phyloP scores from a whole-genome alignment of 2,888 invertebrate species.

The Drosophila sordidula region DNA sequence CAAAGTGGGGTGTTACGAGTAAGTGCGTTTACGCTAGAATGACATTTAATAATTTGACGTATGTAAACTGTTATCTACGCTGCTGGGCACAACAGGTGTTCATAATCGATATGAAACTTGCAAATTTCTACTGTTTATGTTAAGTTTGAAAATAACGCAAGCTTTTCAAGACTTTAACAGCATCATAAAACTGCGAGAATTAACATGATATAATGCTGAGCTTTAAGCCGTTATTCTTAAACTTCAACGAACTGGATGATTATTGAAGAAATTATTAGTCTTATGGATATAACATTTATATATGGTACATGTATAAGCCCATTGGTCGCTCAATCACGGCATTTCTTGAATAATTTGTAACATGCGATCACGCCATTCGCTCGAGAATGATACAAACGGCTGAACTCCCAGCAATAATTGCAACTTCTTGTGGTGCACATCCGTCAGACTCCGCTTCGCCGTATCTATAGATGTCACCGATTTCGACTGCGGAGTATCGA shows the following conservation, averaged over 20 bases:
- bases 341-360: neutral
- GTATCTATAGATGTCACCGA: neutral
- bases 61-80: no score
- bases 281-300: neutral
- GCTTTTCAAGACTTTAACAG: neutral
- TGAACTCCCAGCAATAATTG: neutral
- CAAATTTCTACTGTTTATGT: neutral
- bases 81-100: neutral
- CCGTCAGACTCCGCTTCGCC: neutral
- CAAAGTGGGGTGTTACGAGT: conserved; percentile 13
- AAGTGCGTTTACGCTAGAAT: neutral
- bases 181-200: neutral
- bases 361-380: neutral
- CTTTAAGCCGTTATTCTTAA: neutral
- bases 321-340: no score
- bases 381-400: neutral
- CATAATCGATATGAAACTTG: neutral
- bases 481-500: no score
- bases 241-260: no score
- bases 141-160: neutral
- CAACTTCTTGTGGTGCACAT: neutral
- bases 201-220: neutral
- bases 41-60: neutral
- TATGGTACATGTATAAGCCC: no score
- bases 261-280: no score